Percentiles rank a stretch among this genome's conserved stretches.
phyloP scores from a whole-genome alignment of 2,888 invertebrate genomes.

The Acanthosepion lycidas region DNA sequence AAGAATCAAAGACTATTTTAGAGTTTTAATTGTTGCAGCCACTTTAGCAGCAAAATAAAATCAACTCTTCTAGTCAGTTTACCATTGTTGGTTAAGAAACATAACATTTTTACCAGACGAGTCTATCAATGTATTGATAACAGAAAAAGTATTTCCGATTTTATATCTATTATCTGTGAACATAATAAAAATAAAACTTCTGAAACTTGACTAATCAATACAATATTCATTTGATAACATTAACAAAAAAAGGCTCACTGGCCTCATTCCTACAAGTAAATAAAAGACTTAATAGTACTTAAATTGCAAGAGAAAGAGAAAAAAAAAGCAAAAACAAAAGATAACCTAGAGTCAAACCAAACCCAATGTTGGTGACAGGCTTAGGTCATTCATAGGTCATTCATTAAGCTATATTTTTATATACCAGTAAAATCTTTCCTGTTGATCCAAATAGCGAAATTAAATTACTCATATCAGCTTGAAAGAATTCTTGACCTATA shows the following conservation, averaged over 20 bases:
- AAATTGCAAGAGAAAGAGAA: background rate
- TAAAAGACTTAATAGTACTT: background rate
- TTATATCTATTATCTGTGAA: background rate
- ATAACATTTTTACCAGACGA: background rate
- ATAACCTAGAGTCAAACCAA: background rate
- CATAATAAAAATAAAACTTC: background rate
- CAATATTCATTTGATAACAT: background rate
- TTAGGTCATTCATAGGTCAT: background rate
- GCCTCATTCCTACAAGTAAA: background rate
- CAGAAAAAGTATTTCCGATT: background rate
- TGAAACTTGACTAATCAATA: background rate
- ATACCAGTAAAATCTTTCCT: background rate
- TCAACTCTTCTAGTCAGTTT: background rate
- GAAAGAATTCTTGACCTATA: background rate
- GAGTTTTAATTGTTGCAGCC: too few relatives aligned
- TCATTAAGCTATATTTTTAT: background rate
- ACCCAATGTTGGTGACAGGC: background rate
- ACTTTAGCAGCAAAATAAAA: background rate
- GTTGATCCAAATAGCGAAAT: background rate
- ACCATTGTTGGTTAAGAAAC: background rate
- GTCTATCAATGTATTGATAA: background rate
- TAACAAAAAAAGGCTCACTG: background rate
- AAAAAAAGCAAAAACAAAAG: background rate
- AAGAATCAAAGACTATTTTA: too few relatives aligned
- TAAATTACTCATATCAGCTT: background rate